Conservation (phyloP, 2,113 vertebrate species). For the Megaleporinus macrocephalus region DNA sequence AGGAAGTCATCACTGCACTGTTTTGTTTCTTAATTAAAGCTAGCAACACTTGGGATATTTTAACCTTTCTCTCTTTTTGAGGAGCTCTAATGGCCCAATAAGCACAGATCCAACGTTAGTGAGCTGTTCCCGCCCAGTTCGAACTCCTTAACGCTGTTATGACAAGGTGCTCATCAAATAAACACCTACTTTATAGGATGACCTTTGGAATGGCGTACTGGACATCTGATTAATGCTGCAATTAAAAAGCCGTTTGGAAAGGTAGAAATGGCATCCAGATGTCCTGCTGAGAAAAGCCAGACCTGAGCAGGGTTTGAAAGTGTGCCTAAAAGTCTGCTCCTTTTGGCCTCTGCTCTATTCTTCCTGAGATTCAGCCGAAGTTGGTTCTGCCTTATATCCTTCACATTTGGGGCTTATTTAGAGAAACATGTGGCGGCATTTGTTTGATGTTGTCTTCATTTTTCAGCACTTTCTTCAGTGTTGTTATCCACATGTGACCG, state of each 20-base stretch:
- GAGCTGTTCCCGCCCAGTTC: background rate
- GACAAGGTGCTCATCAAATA: constrained; percentile 53
- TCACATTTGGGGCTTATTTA: constrained; percentile 2
- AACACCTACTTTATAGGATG: constrained; percentile 51
- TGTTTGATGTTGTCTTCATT: background rate
- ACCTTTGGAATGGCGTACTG: constrained; percentile 37
- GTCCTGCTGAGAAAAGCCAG: constrained; percentile 47
- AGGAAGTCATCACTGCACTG: constrained; percentile 40
- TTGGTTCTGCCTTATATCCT: background rate
- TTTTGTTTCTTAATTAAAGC: constrained; percentile 34
- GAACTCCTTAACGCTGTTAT: constrained; percentile 46
- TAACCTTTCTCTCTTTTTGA: constrained; percentile 37
- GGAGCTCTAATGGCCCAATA: constrained; percentile 40
- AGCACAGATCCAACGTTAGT: constrained; percentile 34
- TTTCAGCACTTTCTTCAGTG: background rate
- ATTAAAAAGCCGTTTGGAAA: constrained; percentile 58
- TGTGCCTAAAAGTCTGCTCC: background rate
- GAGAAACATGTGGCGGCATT: background rate
- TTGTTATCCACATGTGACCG: background rate
- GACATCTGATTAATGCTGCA: constrained; percentile 61
- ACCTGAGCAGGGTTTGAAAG: constrained; percentile 10
- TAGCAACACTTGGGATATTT: constrained; percentile 36
- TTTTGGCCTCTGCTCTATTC: background rate
- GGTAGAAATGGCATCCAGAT: constrained; percentile 60
- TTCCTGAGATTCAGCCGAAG: background rate